Conservation (phyloP, 92 coral and sea anemone species). For the Parazoanthus atlanticus region DNA sequence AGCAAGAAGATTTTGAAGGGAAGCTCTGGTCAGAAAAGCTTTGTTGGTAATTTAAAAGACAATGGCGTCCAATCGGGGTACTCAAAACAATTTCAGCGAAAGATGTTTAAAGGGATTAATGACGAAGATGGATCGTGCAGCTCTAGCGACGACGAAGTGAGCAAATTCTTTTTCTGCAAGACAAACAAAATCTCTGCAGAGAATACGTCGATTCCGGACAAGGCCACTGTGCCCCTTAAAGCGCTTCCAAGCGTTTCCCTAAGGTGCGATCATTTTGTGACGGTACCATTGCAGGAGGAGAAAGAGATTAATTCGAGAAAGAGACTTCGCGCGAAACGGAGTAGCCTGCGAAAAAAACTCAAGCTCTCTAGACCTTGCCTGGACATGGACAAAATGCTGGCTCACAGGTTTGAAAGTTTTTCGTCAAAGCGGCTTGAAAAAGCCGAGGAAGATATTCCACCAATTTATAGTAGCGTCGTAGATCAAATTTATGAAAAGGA, state of each 20-base stretch:
- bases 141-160: conserved; percentile 42
- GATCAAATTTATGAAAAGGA: conserved; percentile 16
- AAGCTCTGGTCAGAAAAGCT: conserved; percentile 23
- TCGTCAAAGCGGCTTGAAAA: conserved; percentile 30
- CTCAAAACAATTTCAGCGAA: conserved; percentile 27
- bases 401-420: conserved; percentile 29
- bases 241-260: neutral
- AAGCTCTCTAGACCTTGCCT: conserved; percentile 33
- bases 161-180: conserved; percentile 36
- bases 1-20: conserved; percentile 21
- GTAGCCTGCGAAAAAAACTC: conserved; percentile 25
- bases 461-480: neutral
- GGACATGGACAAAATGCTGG: conserved; percentile 46
- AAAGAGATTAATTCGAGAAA: conserved; percentile 27
- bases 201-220: neutral
- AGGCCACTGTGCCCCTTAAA: neutral
- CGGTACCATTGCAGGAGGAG: conserved; percentile 33
- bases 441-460: neutral
- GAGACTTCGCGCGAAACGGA: conserved; percentile 14
- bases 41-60: conserved; percentile 27
- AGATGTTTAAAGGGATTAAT: neutral
- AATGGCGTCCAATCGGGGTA: neutral
- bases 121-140: conserved; percentile 34
- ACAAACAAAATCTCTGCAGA: conserved; percentile 28
- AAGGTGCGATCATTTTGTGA: conserved; percentile 20